Conservation (phyloP, 2,888 invertebrate genomes). For the Agrilus mali region DNA sequence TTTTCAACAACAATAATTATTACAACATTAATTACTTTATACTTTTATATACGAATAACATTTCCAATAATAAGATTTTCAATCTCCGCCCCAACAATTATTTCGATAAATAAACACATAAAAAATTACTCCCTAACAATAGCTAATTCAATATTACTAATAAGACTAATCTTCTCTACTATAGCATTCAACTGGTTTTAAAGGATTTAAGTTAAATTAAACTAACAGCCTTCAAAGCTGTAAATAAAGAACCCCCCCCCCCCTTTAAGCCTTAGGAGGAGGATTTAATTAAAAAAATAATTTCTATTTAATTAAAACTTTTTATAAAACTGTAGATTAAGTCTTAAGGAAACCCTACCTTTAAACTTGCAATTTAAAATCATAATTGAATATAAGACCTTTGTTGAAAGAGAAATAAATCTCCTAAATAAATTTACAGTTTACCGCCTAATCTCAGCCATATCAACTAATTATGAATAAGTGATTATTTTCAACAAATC, state of each 20-base stretch:
- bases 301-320: too few relatives aligned
- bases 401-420: conserved; percentile 39
- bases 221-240: conserved; percentile 53
- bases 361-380: conserved; percentile 52
- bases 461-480: conserved; percentile 40
- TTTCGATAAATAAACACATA: too few relatives aligned
- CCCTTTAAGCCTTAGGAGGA: conserved; percentile 42
- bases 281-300: too few relatives aligned
- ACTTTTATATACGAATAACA: conserved; percentile 42
- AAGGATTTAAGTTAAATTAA: conserved; percentile 44
- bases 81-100: too few relatives aligned
- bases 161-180: conserved; percentile 20
- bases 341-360: conserved; percentile 29
- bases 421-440: conserved; percentile 50
- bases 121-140: conserved; percentile 22
- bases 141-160: conserved; percentile 21
- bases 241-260: conserved; percentile 37
- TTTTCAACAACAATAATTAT: too few relatives aligned
- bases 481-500: conserved; percentile 59
- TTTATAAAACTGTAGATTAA: conserved; percentile 1
- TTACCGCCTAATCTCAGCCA: conserved; percentile 51
- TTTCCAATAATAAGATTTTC: conserved; percentile 32
- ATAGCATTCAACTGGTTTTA: conserved; percentile 9
- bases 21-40: conserved; percentile 42
- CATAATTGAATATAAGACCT: conserved; percentile 42